A percentile compares a stretch with the other conserved stretches of the same genome.
Evolutionary conservation across 30 jellyfish, hydroid and myxozoan species (phyloP).

Genomic region (Aurelia coerulea): DNA sequence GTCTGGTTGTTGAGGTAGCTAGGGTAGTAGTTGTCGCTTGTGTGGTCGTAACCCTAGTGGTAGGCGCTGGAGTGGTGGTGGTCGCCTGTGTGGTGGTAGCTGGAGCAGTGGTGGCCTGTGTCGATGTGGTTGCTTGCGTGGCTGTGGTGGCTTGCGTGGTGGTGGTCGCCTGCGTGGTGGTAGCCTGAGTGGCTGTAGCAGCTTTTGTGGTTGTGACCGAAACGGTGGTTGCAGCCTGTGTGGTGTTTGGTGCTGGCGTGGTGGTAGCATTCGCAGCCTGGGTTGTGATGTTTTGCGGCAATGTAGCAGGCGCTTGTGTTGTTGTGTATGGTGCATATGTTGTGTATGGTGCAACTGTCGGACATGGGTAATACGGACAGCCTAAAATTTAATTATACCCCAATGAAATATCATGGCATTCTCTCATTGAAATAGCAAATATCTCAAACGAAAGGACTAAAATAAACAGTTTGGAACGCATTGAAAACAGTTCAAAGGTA

Average conservation of each 20-base stretch:
- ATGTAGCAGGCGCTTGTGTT: slow-evolving; percentile 7
- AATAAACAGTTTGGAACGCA: no score
- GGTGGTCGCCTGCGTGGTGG: neutral
- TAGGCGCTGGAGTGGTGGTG: slow-evolving; percentile 20
- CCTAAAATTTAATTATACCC: slow-evolving; percentile 3
- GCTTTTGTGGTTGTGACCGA: neutral
- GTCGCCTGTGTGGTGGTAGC: slow-evolving; percentile 43
- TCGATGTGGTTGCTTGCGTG: slow-evolving; percentile 17
- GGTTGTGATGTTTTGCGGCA: slow-evolving; percentile 18
- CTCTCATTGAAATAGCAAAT: neutral
- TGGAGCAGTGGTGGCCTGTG: neutral
- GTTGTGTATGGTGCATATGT: slow-evolving; percentile 36
- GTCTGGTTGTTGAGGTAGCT: slow-evolving; percentile 31
- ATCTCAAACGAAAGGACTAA: no score
- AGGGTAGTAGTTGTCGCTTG: slow-evolving; percentile 36
- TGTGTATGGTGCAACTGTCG: slow-evolving; percentile 15
- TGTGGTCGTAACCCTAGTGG: slow-evolving; percentile 42
- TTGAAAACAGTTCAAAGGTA: no score
- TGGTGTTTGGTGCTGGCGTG: slow-evolving; percentile 5
- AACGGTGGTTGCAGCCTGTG: neutral
- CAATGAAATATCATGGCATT: neutral
- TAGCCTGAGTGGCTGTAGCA: slow-evolving; percentile 25
- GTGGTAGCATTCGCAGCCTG: neutral
- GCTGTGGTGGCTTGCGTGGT: slow-evolving; percentile 2
- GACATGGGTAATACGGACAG: slow-evolving; percentile 40